Evolutionary conservation across 1,140 invertebrate species (phyloP), one percentile per base, ranked within the genome.

Genomic region (Cheumatopsyche charites): DNA sequence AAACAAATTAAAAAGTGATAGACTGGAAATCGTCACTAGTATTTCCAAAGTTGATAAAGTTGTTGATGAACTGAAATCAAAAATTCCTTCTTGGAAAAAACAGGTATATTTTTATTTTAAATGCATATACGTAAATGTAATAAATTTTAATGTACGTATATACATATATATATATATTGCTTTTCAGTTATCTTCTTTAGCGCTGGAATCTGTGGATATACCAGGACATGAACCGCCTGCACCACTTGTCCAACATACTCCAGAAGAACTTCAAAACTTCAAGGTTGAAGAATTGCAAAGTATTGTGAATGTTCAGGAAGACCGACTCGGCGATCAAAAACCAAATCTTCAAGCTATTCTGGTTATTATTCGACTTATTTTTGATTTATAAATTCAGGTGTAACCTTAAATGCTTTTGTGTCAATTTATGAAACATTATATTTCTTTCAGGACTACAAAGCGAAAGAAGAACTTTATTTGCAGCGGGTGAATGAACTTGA

Each of bases 261-360:
- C 87, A 0, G 94, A 97, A 66, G 90, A 95, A 73, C 77, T 98
- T 0, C 83, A 88, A 0, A 79, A 82, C 0, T 83, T 89, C 1
- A 82, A 87, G 25, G 79, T 86, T 0, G 85, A 91, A 17, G 85
- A 88, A 15, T 79, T 93, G 0, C 82, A 91, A 76, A 88, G 87
- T 62, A 84, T 90, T 75, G 82, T 93, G 36, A 82, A 86, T 0
- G 80, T 88, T 0, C 82, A 91, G 43, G 89, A 94, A 77, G 87
- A 92, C 62, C 82, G 89, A 72, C 77, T 95, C 1, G 86, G 88
- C 1, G 82, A 88, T 11, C 86, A 87, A 68, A 93, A 90, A 77
- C 93, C 94, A 0, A 94, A 97, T 82, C 80, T 96, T 72, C 87
- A 88, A 55, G 90, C 90, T 69, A 91, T 98, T 75, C 87, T 88